Evolutionary conservation across 2,113 vertebrate genomes (phyloP), one percentile per base, ranked within the genome.

Genomic region (Indicator indicator): DNA sequence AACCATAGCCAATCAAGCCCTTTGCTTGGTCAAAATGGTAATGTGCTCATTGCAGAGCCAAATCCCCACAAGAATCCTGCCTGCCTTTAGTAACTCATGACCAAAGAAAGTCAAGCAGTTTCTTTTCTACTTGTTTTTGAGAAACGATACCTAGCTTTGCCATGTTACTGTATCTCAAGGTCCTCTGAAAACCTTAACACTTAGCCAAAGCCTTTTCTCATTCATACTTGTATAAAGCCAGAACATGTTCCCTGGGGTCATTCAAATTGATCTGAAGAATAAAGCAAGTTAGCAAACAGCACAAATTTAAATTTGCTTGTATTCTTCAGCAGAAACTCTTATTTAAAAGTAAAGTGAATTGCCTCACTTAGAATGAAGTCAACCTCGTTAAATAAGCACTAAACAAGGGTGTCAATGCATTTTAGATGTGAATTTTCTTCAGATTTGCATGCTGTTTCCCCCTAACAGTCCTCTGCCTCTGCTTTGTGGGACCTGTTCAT

Each of bases 331-430:
- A 94, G 74, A 93, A 89, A 59, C 44, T 48, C 58, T 46, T 74
- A 36, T 74, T 90, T 62, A 62, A 62, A 93, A 81, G 27, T 18
- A 38, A 91, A 96, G 59, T 73, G 9, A 88, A 80, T 80, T 89
- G 88, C 4, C 13, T 83, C n/a, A 46, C 24, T 73, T 70, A 50
- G 73, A 85, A 89, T 73, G 9, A 96, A 56, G 14, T 70, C 85
- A 90, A 67, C 13, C 7, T 76, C n/a, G 83, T 55, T 64, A 83
- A 80, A 48, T 30, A 82, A 84, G 50, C 42, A 54, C 42, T 83
- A 92, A 92, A 87, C 20, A 52, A 88, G 48, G 16, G 14, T 9
- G 6, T 55, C 20, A 79, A 83, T 64, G 6, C 46, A 78, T 81
- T 84, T 83, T 24, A 84, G 30, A 42, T 12, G 2, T 8, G 26